Evolutionary conservation across 2,797 vertebrate genomes (phyloP).

Genomic region (Sternotherus odoratus): DNA sequence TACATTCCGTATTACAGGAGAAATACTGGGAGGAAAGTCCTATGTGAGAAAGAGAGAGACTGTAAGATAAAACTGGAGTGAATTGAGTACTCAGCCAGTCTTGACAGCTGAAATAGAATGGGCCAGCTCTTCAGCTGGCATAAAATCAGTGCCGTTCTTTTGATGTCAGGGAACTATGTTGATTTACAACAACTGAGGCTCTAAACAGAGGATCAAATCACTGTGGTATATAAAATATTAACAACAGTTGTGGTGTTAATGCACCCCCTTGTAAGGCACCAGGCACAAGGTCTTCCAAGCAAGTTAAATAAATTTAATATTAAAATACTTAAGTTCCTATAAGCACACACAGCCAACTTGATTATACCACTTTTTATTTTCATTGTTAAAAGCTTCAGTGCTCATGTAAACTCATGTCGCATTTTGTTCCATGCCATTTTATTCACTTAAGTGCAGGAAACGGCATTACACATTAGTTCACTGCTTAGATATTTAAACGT

Average conservation of each 20-base stretch:
- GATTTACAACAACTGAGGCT: not conserved
- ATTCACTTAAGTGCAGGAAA: not conserved
- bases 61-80: conserved; percentile 69
- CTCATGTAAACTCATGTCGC: not conserved
- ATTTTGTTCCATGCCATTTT: not conserved
- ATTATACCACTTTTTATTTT: conserved; percentile 1
- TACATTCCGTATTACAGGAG: conserved; percentile 41
- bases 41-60: conserved; percentile 64
- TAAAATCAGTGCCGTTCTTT: not conserved
- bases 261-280: not conserved
- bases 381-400: not conserved
- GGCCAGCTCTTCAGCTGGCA: conserved; percentile 19
- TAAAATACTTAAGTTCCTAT: not conserved
- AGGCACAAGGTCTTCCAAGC: not conserved
- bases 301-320: not conserved
- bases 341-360: not conserved
- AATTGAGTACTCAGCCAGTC: conserved; percentile 67
- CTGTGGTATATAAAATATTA: conserved; percentile 41
- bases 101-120: conserved; percentile 64
- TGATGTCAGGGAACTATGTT: not conserved
- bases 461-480: not conserved
- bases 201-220: conserved; percentile 1
- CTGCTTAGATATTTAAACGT: not conserved
- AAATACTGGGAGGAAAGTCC: conserved; percentile 24
- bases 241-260: conserved; percentile 51